Evolutionary conservation across 2,797 vertebrate genomes (phyloP), one percentile per base, ranked within the genome.

Genomic region (Kryptopterus vitreolus): DNA sequence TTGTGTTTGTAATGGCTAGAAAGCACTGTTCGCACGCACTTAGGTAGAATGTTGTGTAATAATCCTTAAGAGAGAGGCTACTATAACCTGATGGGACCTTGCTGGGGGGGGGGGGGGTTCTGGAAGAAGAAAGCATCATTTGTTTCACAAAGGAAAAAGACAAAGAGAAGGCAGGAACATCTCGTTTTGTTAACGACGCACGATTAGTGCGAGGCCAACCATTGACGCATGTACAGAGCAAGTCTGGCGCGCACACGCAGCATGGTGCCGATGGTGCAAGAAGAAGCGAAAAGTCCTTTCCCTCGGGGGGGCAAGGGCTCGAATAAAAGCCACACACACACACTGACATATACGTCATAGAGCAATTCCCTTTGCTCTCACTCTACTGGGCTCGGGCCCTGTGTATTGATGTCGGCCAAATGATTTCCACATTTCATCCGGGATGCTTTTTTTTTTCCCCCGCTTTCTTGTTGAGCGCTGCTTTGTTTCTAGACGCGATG

Each of bases 351-450:
- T 59, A 85, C 77, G 57, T 83, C 77, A 82, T 65, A 62, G 61
- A 63, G 50, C 76, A 79, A 65, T 79, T 76, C 55, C 24, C 78
- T 76, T 61, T 22, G 38, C 73, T 83, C 72, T 81, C 69, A 38
- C 87, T 91, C 89, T 88, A 88, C 90, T 89, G 77, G 85, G 82
- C 57, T 82, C 89, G 83, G 85, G 87, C 88, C 90, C 87, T 79
- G 72, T 26, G 80, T 85, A 76, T 83, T 82, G 81, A 81, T 82
- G 29, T 16, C 43, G 62, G 85, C 87, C 82, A 90, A 87, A 91
- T 88, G 87, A 84, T 84, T 92, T 91, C 90, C 90, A 92, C 86
- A 89, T 91, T 92, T 91, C 69, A 86, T 86, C 89, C 75, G 84
- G 76, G 81, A 68, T 43, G 61, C 59, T 62, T 65, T 65, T 57